Base-by-base conservation (phyloP, 1,140 invertebrate species). In the Batillaria attramentaria region DNA sequence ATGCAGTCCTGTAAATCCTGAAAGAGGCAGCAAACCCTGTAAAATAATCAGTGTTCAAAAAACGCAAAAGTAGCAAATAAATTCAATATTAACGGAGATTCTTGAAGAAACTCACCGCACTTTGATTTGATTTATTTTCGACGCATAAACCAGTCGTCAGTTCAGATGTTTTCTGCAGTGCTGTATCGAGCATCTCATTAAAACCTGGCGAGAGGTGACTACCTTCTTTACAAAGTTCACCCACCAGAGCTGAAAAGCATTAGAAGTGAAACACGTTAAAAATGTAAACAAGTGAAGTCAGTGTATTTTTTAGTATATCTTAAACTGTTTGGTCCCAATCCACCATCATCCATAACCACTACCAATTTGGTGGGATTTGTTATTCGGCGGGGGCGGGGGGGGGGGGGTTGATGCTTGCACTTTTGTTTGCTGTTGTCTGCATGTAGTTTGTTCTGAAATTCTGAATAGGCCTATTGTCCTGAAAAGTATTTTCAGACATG, bases 221-320 rank as follows among this genome's bases (percentile, higher is more conserved):
- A 16, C 78, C 78, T 20, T 79, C 78, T 50, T 69, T 65, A 60
- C 72, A 79, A 42, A 79, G 42, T 20, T 79, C 70, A 4, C 43
- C 46, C 24, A 68, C n/a, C n/a, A 75, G 31, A 31, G 24, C 73
- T 77, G 66, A 62, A 75, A 74, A 66, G n/a, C n/a, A n/a, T n/a
- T n/a, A n/a, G n/a, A n/a, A n/a, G n/a, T n/a, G n/a, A n/a, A n/a
- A n/a, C n/a, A n/a, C n/a, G n/a, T n/a, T n/a, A n/a, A n/a, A n/a
- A n/a, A n/a, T n/a, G n/a, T n/a, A n/a, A n/a, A n/a, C n/a, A n/a
- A n/a, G n/a, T n/a, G n/a, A n/a, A n/a, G n/a, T n/a, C n/a, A n/a
- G n/a, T n/a, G n/a, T n/a, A n/a, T n/a, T n/a, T n/a, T n/a, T n/a
- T n/a, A n/a, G n/a, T n/a, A n/a, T n/a, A n/a, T n/a, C n/a, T n/a